A percentile compares a stretch with the other conserved stretches of the same genome.
phyloP scores from a whole-genome alignment of 2,888 invertebrate species.

The Bedellia somnulentella region DNA sequence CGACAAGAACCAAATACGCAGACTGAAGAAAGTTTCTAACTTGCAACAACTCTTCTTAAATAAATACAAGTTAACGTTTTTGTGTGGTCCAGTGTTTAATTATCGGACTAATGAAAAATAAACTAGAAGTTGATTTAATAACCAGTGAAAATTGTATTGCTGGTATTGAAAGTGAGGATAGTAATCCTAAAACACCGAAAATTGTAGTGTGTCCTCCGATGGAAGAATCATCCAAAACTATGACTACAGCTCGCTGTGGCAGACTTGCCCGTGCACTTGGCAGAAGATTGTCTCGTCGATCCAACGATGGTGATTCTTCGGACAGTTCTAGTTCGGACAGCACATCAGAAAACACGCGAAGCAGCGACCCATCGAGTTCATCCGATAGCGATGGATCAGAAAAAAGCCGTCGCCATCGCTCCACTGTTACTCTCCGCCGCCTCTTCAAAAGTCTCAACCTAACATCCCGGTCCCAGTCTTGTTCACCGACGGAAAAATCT shows the following conservation, averaged over 20 bases:
- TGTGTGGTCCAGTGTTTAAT: slow-evolving; percentile 14
- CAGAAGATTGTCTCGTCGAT: slow-evolving; percentile 61
- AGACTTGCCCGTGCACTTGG: slow-evolving; percentile 68
- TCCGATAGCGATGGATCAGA: slow-evolving; percentile 64
- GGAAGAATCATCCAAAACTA: slow-evolving; percentile 58
- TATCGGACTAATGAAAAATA: slow-evolving; percentile 40
- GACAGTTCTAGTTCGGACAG: slow-evolving; percentile 51
- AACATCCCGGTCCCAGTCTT: slow-evolving; percentile 66
- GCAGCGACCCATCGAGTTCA: slow-evolving; percentile 48
- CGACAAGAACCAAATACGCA: slow-evolving; percentile 14
- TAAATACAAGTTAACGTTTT: slow-evolving; percentile 14
- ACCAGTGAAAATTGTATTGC: slow-evolving; percentile 37
- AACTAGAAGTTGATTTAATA: slow-evolving; percentile 29
- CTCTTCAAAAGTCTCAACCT: slow-evolving; percentile 72
- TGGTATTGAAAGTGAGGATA: no score
- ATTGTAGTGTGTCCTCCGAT: slow-evolving; percentile 52
- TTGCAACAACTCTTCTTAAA: slow-evolving; percentile 11
- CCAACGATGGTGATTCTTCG: slow-evolving; percentile 38
- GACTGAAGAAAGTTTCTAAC: slow-evolving; percentile 31
- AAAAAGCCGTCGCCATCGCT: slow-evolving; percentile 46
- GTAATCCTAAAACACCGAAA: no score
- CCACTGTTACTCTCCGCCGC: slow-evolving; percentile 68
- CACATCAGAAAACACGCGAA: slow-evolving; percentile 31
- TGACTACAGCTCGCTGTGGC: slow-evolving; percentile 59
- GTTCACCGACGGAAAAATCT: slow-evolving; percentile 51